These are phyloP conservation scores for Semicossyphus pulcher DNA, from an alignment of 2,113 vertebrate species.

Conservation along the genomic window DNA sequence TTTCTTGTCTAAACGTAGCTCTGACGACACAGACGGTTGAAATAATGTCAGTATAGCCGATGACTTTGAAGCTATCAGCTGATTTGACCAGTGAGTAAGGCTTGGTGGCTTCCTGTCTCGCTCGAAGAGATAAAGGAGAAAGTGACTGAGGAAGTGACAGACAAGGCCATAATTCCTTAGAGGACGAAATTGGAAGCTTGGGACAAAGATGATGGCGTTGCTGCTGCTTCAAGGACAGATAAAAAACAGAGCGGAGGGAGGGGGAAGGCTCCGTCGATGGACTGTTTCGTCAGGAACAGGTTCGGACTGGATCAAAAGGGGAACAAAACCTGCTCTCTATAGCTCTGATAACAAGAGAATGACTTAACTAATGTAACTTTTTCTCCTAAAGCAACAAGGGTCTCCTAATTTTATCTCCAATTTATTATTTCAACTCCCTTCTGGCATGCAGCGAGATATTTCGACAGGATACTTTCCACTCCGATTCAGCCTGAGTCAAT, in stretches of 20 bases:
- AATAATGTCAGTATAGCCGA: not conserved
- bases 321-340: not conserved
- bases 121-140: slow-evolving; percentile 10
- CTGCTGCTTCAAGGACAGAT: slow-evolving; percentile 58
- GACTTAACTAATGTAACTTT: not conserved
- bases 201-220: slow-evolving; percentile 38
- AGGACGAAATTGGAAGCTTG: slow-evolving; percentile 41
- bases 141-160: slow-evolving; percentile 24
- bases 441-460: not conserved
- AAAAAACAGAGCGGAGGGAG: not conserved
- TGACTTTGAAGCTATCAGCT: slow-evolving; percentile 1
- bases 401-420: not conserved
- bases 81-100: not conserved
- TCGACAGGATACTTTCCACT: slow-evolving; percentile 6
- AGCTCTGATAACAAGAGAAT: not conserved
- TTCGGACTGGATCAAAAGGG: not conserved
- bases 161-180: slow-evolving; percentile 24
- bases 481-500: slow-evolving; percentile 1
- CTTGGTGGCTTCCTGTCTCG: not conserved
- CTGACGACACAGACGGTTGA: not conserved
- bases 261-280: slow-evolving; percentile 69
- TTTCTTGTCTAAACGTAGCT: not conserved
- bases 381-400: slow-evolving; percentile 5
- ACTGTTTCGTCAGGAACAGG: slow-evolving; percentile 68
- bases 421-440: slow-evolving; percentile 23